These are phyloP conservation scores for Florisuga fusca DNA, from an alignment of 2,797 vertebrate species.

Conservation along the genomic window DNA sequence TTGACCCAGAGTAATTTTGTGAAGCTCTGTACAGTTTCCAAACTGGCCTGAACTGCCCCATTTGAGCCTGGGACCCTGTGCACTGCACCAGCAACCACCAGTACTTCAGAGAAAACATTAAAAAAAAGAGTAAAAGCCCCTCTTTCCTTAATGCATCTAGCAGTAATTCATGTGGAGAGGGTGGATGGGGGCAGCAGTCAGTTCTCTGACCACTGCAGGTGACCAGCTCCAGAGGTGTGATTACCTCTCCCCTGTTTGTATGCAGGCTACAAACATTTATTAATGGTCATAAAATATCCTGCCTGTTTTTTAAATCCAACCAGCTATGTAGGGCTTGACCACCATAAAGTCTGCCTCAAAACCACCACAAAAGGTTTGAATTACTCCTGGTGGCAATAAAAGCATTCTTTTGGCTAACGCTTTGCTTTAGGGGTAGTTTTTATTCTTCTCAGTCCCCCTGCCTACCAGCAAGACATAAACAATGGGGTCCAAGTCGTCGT, in stretches of 20 bases:
- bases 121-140: background rate
- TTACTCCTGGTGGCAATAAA: constrained; percentile 76
- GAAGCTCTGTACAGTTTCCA: background rate
- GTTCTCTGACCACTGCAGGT: constrained; percentile 25
- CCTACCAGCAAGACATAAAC: constrained; percentile 52
- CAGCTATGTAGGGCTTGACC: constrained; percentile 43
- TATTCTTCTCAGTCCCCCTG: constrained; percentile 46
- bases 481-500: background rate
- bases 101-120: background rate
- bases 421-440: constrained; percentile 72
- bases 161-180: background rate
- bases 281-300: constrained; percentile 72
- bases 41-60: background rate
- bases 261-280: constrained; percentile 60
- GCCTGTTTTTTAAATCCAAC: constrained; percentile 70
- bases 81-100: background rate
- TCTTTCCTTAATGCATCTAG: background rate
- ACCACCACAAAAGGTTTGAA: constrained; percentile 77
- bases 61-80: background rate
- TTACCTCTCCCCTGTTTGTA: background rate
- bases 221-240: constrained; percentile 22
- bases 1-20: background rate
- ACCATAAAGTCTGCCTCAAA: constrained; percentile 72
- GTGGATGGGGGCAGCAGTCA: background rate
- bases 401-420: constrained; percentile 69